Evolutionary conservation across 2,888 invertebrate species (phyloP), one percentile per base, ranked within the genome.

Genomic region (Ectropis crepuscularia): DNA sequence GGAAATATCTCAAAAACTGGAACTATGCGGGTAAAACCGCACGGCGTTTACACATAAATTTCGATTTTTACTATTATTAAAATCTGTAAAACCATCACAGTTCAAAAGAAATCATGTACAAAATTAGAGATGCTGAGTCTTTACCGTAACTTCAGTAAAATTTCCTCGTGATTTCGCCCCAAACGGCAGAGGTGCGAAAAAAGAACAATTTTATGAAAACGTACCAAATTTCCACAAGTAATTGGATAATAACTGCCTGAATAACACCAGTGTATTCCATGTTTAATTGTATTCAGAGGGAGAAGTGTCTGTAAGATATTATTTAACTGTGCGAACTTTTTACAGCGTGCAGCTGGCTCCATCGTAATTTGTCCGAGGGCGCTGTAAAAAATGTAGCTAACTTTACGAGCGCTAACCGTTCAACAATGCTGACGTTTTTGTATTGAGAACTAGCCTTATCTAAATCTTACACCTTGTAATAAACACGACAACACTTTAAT

Each of bases 311-410:
- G 67, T 63, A 76, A 81, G 81, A 83, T 79, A 78, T 84, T 85
- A 79, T 84, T 85, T 87, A 79, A 79, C 74, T 83, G 82, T 80
- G 80, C 72, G 81, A 86, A 85, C 77, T 85, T 87, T 88, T 88
- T 85, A 84, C 81, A 78, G 73, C 80, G 77, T 75, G 69, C 88
- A 88, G 86, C 84, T 86, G 87, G 74, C 81, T 78, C 78, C 71
- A 68, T 70, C 68, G 80, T 82, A 83, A 86, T 85, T 86, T 84
- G 80, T 80, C 70, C 71, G 77, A 77, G 77, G 79, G 75, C 74
- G 78, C 76, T 59, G 67, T 71, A 83, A 86, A 83, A 85, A 85
- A 82, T 75, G 74, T 74, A 71, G 73, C 73, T 68, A 74, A 79
- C 67, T 84, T 82, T 79, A 79, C 75, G 79, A 80, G 74, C 79